Conservation (phyloP, 2,888 invertebrate genomes). For the Uloborus plumipes region DNA sequence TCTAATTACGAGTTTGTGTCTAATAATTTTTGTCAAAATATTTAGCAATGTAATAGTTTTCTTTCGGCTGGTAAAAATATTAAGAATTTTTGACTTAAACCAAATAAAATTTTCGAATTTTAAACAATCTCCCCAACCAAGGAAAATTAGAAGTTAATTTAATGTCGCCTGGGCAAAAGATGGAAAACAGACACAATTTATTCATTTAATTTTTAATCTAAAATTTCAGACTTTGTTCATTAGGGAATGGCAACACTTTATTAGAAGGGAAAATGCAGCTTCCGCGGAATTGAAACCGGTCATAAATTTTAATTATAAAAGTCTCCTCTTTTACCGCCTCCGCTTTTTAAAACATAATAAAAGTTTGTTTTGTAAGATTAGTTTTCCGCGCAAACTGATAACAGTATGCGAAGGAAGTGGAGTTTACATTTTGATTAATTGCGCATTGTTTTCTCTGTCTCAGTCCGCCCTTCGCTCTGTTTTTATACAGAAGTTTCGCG, state of each 20-base stretch:
- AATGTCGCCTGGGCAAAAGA: slow-evolving; percentile 1
- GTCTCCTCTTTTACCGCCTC: slow-evolving; percentile 20
- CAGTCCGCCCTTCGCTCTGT: not conserved
- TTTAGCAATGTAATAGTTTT: too few relatives aligned
- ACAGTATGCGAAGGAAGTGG: slow-evolving; percentile 28
- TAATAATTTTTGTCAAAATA: too few relatives aligned
- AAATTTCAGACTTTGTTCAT: slow-evolving; percentile 56
- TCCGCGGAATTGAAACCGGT: slow-evolving; percentile 56
- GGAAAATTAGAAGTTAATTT: slow-evolving; percentile 26
- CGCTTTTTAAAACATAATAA: slow-evolving; percentile 63
- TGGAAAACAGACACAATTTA: slow-evolving; percentile 10
- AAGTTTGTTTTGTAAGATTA: slow-evolving; percentile 63
- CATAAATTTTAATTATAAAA: slow-evolving; percentile 61
- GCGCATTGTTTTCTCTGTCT: slow-evolving; percentile 46
- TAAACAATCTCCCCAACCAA: not conserved
- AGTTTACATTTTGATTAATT: slow-evolving; percentile 63
- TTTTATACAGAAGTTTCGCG: slow-evolving; percentile 20
- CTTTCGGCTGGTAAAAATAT: too few relatives aligned
- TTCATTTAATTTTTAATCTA: slow-evolving; percentile 28
- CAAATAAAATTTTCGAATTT: too few relatives aligned
- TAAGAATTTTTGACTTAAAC: too few relatives aligned
- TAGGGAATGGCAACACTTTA: slow-evolving; percentile 59
- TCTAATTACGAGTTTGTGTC: too few relatives aligned
- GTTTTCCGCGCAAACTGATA: slow-evolving; percentile 49
- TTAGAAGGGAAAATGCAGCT: slow-evolving; percentile 51